phyloP scores from a whole-genome alignment of 2,797 vertebrate genomes.

The Pygocentrus nattereri region DNA sequence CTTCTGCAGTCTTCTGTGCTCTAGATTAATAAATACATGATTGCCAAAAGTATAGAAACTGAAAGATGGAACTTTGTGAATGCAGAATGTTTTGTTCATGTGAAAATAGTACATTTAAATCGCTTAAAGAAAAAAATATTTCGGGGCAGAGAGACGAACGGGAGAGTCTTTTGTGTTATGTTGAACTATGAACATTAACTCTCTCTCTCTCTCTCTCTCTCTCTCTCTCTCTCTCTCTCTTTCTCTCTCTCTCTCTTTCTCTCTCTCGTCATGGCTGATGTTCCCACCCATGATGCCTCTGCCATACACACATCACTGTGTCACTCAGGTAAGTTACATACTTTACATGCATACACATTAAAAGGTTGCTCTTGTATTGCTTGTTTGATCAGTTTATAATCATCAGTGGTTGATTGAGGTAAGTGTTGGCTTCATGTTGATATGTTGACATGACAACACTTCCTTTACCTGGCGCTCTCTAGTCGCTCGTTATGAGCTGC shows the following conservation, averaged over 20 bases:
- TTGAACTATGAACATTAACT: too few species aligned
- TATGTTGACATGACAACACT: background rate
- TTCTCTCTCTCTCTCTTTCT: background rate
- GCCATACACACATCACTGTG: background rate
- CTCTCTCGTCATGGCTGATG: background rate
- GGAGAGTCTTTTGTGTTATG: too few species aligned
- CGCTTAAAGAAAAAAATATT: too few species aligned
- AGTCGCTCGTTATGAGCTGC: conserved; percentile 9
- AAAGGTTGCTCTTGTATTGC: background rate
- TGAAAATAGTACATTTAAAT: too few species aligned
- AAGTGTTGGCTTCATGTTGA: background rate
- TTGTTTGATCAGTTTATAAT: background rate
- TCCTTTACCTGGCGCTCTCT: background rate
- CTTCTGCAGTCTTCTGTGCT: too few species aligned
- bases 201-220: too few species aligned
- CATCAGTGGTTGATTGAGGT: background rate
- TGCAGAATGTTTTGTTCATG: too few species aligned
- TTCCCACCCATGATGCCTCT: background rate
- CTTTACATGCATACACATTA: background rate
- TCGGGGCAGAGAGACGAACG: too few species aligned
- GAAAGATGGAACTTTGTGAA: too few species aligned
- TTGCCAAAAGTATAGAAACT: too few species aligned
- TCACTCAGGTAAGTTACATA: conserved; percentile 17
- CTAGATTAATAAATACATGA: too few species aligned
- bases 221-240: background rate